Evolutionary conservation across 2,113 vertebrate species (phyloP), one percentile per base, ranked within the genome.

Genomic region (Monarcha castaneiventris): DNA sequence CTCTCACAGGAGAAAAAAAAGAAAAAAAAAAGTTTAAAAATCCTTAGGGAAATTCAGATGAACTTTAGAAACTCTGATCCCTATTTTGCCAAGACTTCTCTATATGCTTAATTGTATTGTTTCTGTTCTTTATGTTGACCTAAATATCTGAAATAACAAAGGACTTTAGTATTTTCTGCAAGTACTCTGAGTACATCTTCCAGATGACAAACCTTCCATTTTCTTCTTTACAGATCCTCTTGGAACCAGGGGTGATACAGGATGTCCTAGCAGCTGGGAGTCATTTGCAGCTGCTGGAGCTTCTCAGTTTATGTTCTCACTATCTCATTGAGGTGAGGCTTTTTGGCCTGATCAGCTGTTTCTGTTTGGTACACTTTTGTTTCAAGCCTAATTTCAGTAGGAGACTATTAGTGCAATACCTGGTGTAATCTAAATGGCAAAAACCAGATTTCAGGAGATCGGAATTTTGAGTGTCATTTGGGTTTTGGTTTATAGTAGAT

Each of bases 201-300:
- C 85, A 22, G 37, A 17, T 90, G 35, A 92, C 46, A 76, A 82
- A 91, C 30, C 46, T 89, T 91, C 63, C 30, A 61, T 84, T 59
- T 97, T 96, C 75, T 91, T 97, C 41, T 96, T 96, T 95, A 87
- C 69, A 99, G 99, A 99, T 99, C 90, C 95, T 99, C 78, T 96
- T 99, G 98, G 99, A 99, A 95, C 99, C 99, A 19, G 98, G 98
- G 2, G 98, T 99, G 93, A 99, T 99, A 94, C 99, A 99, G 96
- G 99, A 99, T 35, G 99, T 99, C 79, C 95, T 99, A 94, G 99
- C 99, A 87, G 99, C 99, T 91, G 99, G 99, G 61, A 99, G 99
- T 96, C 99, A 99, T 96, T 98, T 99, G 76, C 99, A 99, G 97
- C 96, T 99, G 82, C 97, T 99, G 98, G 99, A 99, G 96, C 99